Evolutionary conservation across 1,140 invertebrate genomes (phyloP).

Genomic region (Teleogryllus occipitalis): DNA sequence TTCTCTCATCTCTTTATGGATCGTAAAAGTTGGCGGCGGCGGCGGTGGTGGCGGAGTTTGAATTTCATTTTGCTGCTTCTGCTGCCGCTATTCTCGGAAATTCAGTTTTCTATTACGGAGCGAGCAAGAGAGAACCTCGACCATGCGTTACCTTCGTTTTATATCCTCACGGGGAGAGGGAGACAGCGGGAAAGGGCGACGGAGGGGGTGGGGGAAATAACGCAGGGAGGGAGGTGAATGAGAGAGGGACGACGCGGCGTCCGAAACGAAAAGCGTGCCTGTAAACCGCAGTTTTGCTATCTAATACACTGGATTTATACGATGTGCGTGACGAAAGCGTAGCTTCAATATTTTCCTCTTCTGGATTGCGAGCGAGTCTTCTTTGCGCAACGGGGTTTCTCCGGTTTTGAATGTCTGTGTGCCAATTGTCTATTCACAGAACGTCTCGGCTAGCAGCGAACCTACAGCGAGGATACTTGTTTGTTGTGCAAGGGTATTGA

Average conservation of each 20-base stretch:
- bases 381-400: no score
- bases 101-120: constrained; percentile 15
- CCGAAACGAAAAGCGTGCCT: background rate
- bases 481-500: no score
- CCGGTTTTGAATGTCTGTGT: no score
- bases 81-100: constrained; percentile 7
- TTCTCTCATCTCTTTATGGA: constrained; percentile 12
- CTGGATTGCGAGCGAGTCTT: no score
- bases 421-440: no score
- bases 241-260: background rate
- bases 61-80: constrained; percentile 8
- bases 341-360: no score
- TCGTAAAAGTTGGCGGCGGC: constrained; percentile 11
- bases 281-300: background rate
- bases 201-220: background rate
- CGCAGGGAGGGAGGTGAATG: background rate
- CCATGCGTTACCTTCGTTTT: constrained; percentile 12
- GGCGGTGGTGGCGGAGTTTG: background rate
- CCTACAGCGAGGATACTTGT: no score
- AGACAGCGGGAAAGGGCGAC: background rate
- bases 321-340: background rate
- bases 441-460: no score
- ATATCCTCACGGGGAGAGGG: background rate
- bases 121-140: background rate
- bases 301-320: background rate